Percentiles rank a stretch among this genome's conserved stretches.
Evolutionary conservation across 2,888 invertebrate genomes (phyloP).

Genomic region (Dioctria linearis): DNA sequence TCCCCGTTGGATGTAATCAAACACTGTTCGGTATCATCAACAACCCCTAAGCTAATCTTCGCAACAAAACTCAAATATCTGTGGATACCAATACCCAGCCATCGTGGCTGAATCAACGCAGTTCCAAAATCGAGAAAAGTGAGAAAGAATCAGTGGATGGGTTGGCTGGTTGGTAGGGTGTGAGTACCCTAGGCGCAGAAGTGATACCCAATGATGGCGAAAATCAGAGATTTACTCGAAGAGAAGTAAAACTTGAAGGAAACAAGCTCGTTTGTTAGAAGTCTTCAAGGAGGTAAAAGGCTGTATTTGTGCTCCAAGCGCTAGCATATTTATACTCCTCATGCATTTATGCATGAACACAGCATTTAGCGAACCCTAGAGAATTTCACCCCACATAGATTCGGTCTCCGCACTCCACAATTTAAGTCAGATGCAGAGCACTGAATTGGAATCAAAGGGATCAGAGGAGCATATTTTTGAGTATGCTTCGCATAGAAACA

Average conservation of each 20-base stretch:
- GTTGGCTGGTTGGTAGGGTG: neutral
- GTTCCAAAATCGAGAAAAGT: neutral
- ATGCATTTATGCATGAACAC: conserved; percentile 50
- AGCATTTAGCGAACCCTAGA: conserved; percentile 38
- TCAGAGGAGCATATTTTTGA: neutral
- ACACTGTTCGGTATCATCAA: neutral
- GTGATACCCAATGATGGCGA: conserved; percentile 42
- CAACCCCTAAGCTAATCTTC: conserved; percentile 4
- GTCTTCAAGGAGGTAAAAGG: conserved; percentile 17
- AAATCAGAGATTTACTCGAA: conserved; percentile 44
- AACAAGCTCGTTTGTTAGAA: conserved; percentile 46
- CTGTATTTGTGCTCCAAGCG: conserved; percentile 26
- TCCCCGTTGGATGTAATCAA: conserved; percentile 41
- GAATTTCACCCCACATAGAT: neutral
- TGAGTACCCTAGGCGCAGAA: neutral
- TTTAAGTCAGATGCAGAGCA: neutral
- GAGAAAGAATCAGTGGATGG: conserved; percentile 8
- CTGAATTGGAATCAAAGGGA: conserved; percentile 2
- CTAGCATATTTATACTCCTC: conserved; percentile 34
- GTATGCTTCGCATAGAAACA: neutral
- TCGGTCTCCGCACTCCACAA: neutral
- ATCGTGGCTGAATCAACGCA: neutral
- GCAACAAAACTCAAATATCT: neutral
- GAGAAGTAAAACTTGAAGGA: conserved; percentile 40
- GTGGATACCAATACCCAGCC: neutral